Evolutionary conservation across 1,140 invertebrate species (phyloP).

Genomic region (Bombus superbus): DNA sequence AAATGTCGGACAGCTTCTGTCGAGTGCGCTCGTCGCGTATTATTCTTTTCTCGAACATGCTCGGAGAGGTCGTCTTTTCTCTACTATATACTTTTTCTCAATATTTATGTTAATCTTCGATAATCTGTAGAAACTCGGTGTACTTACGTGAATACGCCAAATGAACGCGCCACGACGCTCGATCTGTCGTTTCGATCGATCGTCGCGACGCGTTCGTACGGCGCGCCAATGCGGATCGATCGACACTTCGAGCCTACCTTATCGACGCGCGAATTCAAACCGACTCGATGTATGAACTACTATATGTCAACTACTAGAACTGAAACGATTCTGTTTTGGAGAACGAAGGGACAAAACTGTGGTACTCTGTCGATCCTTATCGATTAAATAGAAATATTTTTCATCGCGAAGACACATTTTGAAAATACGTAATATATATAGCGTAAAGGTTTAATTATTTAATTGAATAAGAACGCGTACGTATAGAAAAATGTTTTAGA

Average conservation of each 20-base stretch:
- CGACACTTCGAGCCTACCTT: conserved; percentile 60
- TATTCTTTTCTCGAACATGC: conserved; percentile 57
- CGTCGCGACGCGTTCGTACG: conserved; percentile 39
- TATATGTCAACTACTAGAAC: neutral
- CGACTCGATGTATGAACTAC: conserved; percentile 28
- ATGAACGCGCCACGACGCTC: conserved; percentile 45
- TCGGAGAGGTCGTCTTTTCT: conserved; percentile 31
- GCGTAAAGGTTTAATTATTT: too few species aligned
- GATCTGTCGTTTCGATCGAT: conserved; percentile 44
- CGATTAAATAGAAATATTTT: neutral
- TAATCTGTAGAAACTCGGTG: conserved; percentile 42
- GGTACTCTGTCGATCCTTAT: conserved; percentile 45
- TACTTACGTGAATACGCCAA: conserved; percentile 63
- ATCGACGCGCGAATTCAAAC: conserved; percentile 44
- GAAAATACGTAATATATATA: too few species aligned
- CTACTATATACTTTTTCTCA: neutral
- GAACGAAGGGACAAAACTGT: conserved; percentile 14
- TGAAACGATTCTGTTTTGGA: neutral
- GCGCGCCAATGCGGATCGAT: conserved; percentile 44
- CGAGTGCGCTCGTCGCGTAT: conserved; percentile 43
- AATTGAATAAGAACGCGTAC: too few species aligned
- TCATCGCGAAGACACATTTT: neutral
- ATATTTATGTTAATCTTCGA: conserved; percentile 59
- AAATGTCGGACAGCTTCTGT: conserved; percentile 52
- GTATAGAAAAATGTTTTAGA: neutral